These are phyloP conservation scores for Alligator mississippiensis DNA, from an alignment of 2,113 vertebrate genomes.

Conservation along the genomic window DNA sequence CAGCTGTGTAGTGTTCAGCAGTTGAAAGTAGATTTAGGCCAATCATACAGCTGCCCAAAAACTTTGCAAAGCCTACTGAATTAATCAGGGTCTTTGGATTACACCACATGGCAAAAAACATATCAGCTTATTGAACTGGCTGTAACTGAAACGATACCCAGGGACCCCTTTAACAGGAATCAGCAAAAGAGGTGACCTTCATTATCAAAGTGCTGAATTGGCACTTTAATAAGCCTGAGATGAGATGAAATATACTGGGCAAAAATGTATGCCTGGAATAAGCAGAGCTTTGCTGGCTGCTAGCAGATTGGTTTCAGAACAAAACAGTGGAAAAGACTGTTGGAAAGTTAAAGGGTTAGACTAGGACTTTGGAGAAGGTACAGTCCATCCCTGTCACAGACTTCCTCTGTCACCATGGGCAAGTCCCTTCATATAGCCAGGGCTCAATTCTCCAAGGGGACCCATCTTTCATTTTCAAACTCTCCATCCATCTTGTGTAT, in stretches of 20 bases:
- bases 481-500: neutral
- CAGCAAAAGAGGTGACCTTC: conserved; percentile 58
- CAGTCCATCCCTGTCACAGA: neutral
- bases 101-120: neutral
- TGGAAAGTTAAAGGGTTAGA: no score
- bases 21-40: neutral
- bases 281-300: neutral
- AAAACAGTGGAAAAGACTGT: neutral
- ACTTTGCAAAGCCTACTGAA: conserved; percentile 9
- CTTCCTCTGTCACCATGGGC: neutral
- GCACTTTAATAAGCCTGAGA: neutral
- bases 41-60: conserved; percentile 1
- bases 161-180: conserved; percentile 21
- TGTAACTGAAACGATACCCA: neutral
- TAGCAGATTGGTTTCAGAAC: neutral
- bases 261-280: neutral
- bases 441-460: neutral
- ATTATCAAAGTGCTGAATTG: conserved; percentile 39
- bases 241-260: neutral
- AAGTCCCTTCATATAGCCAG: neutral
- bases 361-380: no score
- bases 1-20: neutral
- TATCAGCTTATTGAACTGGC: conserved; percentile 26
- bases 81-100: conserved; percentile 39
- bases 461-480: neutral